Evolutionary conservation across 2,113 vertebrate genomes (phyloP).

Genomic region (Anolis carolinensis): DNA sequence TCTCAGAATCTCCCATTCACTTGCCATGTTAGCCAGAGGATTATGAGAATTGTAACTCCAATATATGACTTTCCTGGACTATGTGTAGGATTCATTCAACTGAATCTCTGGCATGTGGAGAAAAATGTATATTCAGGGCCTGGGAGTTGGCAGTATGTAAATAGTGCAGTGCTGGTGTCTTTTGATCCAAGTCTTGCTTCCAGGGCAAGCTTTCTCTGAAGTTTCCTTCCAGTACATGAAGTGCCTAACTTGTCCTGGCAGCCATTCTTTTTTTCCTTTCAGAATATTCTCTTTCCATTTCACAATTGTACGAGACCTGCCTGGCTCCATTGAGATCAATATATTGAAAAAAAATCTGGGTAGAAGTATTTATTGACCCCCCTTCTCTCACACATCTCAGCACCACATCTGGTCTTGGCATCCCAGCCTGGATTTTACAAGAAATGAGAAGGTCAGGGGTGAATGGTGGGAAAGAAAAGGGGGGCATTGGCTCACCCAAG

Average conservation of each 20-base stretch:
- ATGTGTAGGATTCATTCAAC: not conserved
- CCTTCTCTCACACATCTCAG: not conserved
- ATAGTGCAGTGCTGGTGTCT: not conserved
- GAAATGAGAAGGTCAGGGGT: not conserved
- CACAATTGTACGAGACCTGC: not conserved
- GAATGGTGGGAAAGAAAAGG: too few relatives aligned
- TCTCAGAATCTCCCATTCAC: too few relatives aligned
- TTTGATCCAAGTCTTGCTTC: not conserved
- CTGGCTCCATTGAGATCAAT: not conserved
- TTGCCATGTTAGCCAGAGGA: too few relatives aligned
- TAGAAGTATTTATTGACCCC: not conserved
- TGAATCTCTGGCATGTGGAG: not conserved
- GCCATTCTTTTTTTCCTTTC: not conserved
- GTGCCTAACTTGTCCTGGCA: not conserved
- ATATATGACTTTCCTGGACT: too few relatives aligned
- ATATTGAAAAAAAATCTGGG: not conserved
- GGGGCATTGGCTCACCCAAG: too few relatives aligned
- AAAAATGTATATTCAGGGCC: not conserved
- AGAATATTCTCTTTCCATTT: slow-evolving; percentile 7
- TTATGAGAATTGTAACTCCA: too few relatives aligned
- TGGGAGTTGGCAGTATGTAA: not conserved
- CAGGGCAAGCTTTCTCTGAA: not conserved
- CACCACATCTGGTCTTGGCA: not conserved
- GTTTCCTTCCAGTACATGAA: not conserved
- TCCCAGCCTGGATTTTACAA: not conserved